phyloP scores from a whole-genome alignment of 1,140 invertebrate genomes.

The Drosophila kohkoa region DNA sequence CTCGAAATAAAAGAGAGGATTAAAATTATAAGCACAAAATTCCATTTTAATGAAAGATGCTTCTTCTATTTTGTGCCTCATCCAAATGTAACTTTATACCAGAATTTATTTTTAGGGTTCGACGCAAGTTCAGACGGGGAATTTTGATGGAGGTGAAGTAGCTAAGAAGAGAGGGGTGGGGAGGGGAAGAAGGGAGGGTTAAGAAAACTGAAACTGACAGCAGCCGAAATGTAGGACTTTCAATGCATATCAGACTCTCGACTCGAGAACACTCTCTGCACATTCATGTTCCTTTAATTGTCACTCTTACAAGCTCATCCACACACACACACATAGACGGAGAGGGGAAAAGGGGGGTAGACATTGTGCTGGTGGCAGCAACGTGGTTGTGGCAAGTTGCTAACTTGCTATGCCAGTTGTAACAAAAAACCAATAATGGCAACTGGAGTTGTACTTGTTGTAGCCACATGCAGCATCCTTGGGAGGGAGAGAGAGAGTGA shows the following conservation, averaged over 20 bases:
- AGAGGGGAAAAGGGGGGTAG: not conserved
- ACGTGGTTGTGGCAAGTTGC: constrained; percentile 40
- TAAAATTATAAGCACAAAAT: constrained; percentile 36
- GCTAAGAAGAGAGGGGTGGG: not conserved
- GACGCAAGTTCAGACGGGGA: not conserved
- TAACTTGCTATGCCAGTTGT: constrained; percentile 42
- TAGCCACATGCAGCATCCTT: constrained; percentile 48
- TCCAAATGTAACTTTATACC: constrained; percentile 26
- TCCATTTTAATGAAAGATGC: constrained; percentile 32
- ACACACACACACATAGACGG: not conserved
- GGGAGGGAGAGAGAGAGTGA: not conserved
- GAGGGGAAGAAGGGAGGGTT: not conserved
- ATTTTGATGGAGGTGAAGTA: no score
- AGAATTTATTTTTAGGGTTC: constrained; percentile 7
- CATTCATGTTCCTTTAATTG: constrained; percentile 47
- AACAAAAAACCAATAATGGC: constrained; percentile 55
- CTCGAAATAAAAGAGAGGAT: constrained; percentile 14
- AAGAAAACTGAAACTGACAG: constrained; percentile 33
- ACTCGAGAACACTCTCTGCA: constrained; percentile 18
- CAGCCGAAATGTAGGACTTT: constrained; percentile 34
- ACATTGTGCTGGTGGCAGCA: constrained; percentile 29
- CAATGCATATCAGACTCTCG: constrained; percentile 33
- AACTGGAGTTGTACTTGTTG: constrained; percentile 38
- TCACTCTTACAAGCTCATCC: constrained; percentile 33
- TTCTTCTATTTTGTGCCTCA: constrained; percentile 3